A percentile compares a stretch with the other conserved stretches of the same genome.
Conservation (phyloP, 2,888 invertebrate genomes). For the Daptonema setosum region DNA sequence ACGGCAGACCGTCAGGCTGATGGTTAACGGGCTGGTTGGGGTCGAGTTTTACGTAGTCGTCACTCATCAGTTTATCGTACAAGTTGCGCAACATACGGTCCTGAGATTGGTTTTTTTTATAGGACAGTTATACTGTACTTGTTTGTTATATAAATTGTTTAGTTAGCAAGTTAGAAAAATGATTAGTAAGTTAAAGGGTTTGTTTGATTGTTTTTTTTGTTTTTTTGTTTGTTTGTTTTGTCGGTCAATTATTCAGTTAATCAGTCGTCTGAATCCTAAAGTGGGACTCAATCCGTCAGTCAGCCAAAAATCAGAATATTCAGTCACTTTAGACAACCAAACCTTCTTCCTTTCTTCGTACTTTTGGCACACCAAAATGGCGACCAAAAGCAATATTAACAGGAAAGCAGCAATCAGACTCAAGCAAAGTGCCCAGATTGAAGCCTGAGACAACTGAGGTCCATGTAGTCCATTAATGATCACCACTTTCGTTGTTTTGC, state of each 20-base stretch:
- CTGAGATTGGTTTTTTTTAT: not conserved
- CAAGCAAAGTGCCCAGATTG: not conserved
- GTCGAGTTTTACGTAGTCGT: not conserved
- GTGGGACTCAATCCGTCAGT: too few relatives aligned
- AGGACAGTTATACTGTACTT: not conserved
- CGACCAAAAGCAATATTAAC: not conserved
- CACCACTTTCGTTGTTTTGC: not conserved
- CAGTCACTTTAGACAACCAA: not conserved
- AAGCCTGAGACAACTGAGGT: not conserved
- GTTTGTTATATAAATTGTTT: too few relatives aligned
- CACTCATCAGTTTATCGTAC: not conserved
- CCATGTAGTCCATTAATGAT: not conserved
- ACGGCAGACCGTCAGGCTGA: not conserved
- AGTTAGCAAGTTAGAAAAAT: too few relatives aligned
- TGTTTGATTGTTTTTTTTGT: too few relatives aligned
- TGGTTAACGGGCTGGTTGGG: not conserved
- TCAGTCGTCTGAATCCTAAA: too few relatives aligned
- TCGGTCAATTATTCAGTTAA: too few relatives aligned
- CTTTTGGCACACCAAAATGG: not conserved
- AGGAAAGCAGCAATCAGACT: not conserved
- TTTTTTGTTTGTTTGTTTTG: too few relatives aligned
- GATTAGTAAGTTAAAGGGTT: too few relatives aligned
- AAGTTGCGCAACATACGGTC: not conserved
- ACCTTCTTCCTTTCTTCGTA: not conserved
- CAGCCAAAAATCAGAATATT: too few relatives aligned